Base-by-base conservation (phyloP, 2,113 vertebrate genomes). In the Microcebus murinus region DNA sequence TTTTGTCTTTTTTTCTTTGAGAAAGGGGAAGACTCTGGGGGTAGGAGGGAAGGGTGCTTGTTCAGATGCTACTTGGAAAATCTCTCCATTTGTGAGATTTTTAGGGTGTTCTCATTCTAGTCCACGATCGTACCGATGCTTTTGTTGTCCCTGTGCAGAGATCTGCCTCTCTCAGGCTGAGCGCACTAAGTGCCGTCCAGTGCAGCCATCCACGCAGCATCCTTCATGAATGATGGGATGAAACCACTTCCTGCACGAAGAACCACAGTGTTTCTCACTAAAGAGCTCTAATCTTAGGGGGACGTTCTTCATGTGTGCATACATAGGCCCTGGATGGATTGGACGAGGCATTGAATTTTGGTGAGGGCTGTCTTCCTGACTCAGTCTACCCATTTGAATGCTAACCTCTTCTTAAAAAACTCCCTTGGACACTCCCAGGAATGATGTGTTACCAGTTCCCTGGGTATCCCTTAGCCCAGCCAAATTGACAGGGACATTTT, bases 101-200 rank as follows among this genome's bases (percentile, higher is more conserved):
- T 7, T 36, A 34, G 29, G 9, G 63, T 5, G 29, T 50, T 77
- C 36, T 57, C n/a, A 8, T 20, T 50, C 3, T 8, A 45, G 36
- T 39, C 83, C 86, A 48, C 18, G 1, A 0, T 14, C 27, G 25
- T 3, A 11, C 74, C 36, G 73, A 87, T 0, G 0, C 14, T 4
- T 15, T 14, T 0, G 27, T 5, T 0, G 0, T 15, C 23, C 13
- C 0, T 8, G 65, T 31, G 25, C 27, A 0, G 29, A 57, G 68
- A 15, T n/a, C 61, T 74, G 57, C 29, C 68, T 1, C 0, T 87
- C 81, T 52, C 15, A 6, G 3, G 15, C 29, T 1, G n/a, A 80
- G 73, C 1, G 20, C 0, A 7, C 10, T 3, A 1, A 6, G 61
- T 14, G 0, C 11, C 9, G 25, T 5, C 18, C 21, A 23, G n/a